Percentiles rank a stretch among this genome's conserved stretches.
Conservation (phyloP, 2,888 invertebrate genomes). For the Heliconius cydno region DNA sequence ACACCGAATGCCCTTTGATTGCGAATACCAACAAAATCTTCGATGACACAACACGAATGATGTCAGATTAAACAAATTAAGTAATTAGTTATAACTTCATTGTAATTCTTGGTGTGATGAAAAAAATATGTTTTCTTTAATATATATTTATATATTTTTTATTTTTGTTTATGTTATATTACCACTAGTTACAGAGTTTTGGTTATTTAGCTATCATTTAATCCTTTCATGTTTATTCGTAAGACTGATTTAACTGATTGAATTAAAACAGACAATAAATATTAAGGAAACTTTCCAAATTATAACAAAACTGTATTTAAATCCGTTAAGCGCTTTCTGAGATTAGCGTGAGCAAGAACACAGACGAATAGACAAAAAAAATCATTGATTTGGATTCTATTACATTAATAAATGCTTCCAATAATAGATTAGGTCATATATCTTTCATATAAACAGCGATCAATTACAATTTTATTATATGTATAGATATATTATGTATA, state of each 20-base stretch:
- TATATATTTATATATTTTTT: not conserved
- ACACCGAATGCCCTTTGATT: slow-evolving; percentile 35
- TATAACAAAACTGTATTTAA: too few species aligned
- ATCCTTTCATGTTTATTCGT: not conserved
- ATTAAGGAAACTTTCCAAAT: too few species aligned
- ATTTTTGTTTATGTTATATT: not conserved
- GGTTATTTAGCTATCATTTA: not conserved
- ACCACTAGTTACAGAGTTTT: not conserved
- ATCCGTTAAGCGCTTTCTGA: too few species aligned
- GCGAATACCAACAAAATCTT: slow-evolving; percentile 17
- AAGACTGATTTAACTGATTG: not conserved
- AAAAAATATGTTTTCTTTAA: not conserved
- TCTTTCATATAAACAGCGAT: too few species aligned
- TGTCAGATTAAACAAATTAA: slow-evolving; percentile 4
- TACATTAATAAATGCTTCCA: too few species aligned
- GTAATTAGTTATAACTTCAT: not conserved
- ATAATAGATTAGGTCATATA: too few species aligned
- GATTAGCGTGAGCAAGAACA: too few species aligned
- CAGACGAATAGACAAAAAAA: too few species aligned
- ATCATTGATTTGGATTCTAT: too few species aligned
- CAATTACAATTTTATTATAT: too few species aligned
- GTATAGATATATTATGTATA: too few species aligned
- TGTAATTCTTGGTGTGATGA: not conserved
- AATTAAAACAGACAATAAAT: too few species aligned
- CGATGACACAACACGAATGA: slow-evolving; percentile 23